Evolutionary conservation across 2,888 invertebrate genomes (phyloP).

Genomic region (Aphodius sticticus): DNA sequence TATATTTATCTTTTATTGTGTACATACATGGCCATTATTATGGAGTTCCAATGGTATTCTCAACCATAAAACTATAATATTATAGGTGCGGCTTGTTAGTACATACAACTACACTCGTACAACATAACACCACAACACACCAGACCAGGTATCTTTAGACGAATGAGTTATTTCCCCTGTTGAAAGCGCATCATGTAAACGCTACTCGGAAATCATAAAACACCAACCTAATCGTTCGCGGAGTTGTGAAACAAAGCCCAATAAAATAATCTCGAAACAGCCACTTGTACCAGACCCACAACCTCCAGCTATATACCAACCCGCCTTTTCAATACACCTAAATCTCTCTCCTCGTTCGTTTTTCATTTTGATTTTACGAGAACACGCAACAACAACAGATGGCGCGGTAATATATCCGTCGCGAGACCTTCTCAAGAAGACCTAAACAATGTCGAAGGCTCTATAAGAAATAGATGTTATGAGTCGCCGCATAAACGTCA

Average conservation of each 20-base stretch:
- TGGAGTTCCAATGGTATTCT: neutral
- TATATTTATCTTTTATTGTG: too few relatives aligned
- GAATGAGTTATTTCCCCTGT: neutral
- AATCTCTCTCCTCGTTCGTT: too few relatives aligned
- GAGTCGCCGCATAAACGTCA: slow-evolving; percentile 35
- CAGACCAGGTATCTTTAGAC: neutral
- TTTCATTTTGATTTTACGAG: neutral
- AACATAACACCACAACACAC: neutral
- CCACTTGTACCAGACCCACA: neutral
- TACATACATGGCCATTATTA: neutral
- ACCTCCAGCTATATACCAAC: neutral
- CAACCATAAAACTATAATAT: neutral
- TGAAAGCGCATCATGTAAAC: neutral
- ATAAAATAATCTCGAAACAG: neutral
- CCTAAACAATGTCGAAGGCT: neutral
- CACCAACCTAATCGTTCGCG: neutral
- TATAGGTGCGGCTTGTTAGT: neutral
- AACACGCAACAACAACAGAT: neutral
- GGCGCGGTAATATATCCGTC: neutral
- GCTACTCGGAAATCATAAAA: neutral
- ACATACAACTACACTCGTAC: neutral
- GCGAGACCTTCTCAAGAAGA: too few relatives aligned
- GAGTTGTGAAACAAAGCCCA: neutral
- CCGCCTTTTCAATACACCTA: neutral
- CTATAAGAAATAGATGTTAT: slow-evolving; percentile 34